phyloP scores from a whole-genome alignment of 2,113 vertebrate species.

The Diphyllodes magnificus region DNA sequence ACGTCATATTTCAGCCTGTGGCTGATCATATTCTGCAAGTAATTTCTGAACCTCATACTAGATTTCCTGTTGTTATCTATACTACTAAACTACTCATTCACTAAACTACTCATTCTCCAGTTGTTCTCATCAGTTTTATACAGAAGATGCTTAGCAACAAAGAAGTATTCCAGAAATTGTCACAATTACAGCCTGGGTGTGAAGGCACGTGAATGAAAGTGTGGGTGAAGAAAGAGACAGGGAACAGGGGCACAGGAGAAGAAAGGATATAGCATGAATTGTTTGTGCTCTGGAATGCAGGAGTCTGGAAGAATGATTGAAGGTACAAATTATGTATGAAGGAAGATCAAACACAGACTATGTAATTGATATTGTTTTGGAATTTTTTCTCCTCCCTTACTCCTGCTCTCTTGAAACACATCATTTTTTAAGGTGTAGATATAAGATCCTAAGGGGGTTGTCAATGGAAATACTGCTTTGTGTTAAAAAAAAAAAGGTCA shows the following conservation, averaged over 20 bases:
- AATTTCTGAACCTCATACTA: background rate
- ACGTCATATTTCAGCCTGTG: background rate
- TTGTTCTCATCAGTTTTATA: background rate
- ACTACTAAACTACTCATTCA: background rate
- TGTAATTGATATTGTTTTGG: background rate
- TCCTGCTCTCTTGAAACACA: background rate
- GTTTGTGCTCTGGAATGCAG: background rate
- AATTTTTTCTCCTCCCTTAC: accelerated
- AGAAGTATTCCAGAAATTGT: background rate
- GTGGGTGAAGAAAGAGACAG: background rate
- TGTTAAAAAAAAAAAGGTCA: too few species aligned
- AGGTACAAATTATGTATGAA: background rate
- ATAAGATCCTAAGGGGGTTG: background rate
- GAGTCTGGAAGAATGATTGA: background rate
- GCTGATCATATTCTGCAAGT: background rate
- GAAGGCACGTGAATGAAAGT: background rate
- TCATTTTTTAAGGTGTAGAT: background rate
- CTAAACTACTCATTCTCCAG: background rate
- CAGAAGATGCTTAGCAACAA: background rate
- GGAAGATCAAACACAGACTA: background rate
- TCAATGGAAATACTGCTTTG: background rate
- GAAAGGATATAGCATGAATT: background rate
- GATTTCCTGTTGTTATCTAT: background rate
- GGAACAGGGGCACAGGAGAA: background rate
- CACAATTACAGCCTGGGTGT: background rate